Conservation (phyloP, 2,797 vertebrate genomes). For the Lutjanus campechanus region DNA sequence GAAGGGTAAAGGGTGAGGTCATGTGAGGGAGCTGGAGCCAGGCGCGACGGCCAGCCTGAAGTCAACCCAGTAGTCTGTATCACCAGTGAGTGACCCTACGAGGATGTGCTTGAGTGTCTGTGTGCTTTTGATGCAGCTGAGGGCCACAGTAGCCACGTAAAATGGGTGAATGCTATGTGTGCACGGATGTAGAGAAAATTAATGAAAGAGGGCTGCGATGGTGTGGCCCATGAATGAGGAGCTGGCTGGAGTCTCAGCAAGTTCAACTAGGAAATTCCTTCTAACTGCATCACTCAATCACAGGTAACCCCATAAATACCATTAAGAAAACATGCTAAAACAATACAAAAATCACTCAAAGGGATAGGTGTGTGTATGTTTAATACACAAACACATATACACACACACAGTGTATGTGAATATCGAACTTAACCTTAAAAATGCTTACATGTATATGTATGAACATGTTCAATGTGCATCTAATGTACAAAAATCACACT, state of each 20-base stretch:
- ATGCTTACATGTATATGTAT: too few relatives aligned
- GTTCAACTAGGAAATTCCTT: constrained; percentile 19
- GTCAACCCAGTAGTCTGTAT: constrained; percentile 53
- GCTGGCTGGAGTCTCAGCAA: constrained; percentile 18
- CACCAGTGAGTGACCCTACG: constrained; percentile 19
- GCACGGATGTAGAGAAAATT: background rate
- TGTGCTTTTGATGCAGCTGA: constrained; percentile 29
- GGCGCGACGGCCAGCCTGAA: constrained; percentile 66
- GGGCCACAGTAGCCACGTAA: constrained; percentile 4
- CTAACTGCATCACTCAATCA: constrained; percentile 9
- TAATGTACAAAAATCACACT: background rate
- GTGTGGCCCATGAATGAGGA: constrained; percentile 27
- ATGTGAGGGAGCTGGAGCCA: constrained; percentile 81
- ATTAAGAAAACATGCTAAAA: constrained; percentile 1
- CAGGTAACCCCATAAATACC: constrained; percentile 11
- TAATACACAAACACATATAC: too few relatives aligned
- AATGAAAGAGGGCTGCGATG: constrained; percentile 3
- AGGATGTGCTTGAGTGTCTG: constrained; percentile 24
- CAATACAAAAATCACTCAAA: background rate
- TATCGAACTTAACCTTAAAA: background rate
- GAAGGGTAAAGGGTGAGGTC: constrained; percentile 75
- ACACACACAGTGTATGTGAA: too few relatives aligned
- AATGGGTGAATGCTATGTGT: background rate
- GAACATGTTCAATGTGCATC: background rate
- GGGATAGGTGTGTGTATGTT: too few relatives aligned